These are phyloP conservation scores for Melanocharis versteri DNA, from an alignment of 2,113 vertebrate species.

Conservation along the genomic window DNA sequence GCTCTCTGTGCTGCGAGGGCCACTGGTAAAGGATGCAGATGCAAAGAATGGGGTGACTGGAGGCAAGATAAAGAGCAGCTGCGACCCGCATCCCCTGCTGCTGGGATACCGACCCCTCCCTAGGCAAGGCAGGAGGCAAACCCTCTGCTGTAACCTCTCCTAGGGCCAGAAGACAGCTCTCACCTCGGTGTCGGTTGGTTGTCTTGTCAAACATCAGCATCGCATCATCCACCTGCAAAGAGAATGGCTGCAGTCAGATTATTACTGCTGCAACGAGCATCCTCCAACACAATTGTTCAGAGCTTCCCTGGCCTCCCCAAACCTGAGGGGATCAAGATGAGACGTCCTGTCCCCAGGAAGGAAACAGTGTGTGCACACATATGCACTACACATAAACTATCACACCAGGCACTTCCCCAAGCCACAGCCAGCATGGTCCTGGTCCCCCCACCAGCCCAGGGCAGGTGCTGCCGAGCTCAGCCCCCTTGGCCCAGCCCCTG, in stretches of 20 bases:
- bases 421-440: neutral
- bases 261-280: neutral
- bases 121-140: neutral
- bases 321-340: neutral
- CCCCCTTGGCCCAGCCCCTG: neutral
- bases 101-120: neutral
- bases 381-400: neutral
- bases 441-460: neutral
- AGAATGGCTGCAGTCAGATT: constrained; percentile 15
- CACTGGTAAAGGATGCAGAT: constrained; percentile 62
- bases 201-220: constrained; percentile 99
- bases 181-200: constrained; percentile 98
- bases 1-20: constrained; percentile 71
- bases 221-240: constrained; percentile 94
- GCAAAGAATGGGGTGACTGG: constrained; percentile 69
- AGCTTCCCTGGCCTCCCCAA: neutral
- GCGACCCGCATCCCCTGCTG: constrained; percentile 39
- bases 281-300: neutral
- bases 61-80: constrained; percentile 72
- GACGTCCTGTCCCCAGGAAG: neutral
- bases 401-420: neutral
- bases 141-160: neutral
- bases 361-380: neutral
- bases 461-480: constrained; percentile 15
- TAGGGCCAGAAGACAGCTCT: neutral